Percentiles rank a stretch among this genome's conserved stretches.
phyloP scores from a whole-genome alignment of 2,113 vertebrate genomes.

The Thryonomys swinderianus region DNA sequence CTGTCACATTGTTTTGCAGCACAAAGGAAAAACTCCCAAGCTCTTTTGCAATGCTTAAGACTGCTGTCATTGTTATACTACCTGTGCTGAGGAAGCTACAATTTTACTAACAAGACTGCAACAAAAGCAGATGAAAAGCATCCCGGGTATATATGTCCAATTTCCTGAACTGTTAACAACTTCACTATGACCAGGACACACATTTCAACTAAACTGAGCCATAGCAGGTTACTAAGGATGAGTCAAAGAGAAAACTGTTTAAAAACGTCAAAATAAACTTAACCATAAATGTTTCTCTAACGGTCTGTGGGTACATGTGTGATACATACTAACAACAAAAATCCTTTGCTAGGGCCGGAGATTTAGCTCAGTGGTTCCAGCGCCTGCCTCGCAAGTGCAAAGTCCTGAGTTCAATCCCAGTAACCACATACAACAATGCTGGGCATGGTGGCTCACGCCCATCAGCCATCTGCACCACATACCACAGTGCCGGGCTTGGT shows the following conservation, averaged over 20 bases:
- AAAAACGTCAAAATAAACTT: constrained; percentile 44
- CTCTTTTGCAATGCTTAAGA: constrained; percentile 23
- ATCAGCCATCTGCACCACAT: no score
- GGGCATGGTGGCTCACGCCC: no score
- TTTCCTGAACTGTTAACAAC: neutral
- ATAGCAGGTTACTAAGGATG: neutral
- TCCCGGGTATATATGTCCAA: neutral
- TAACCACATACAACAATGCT: no score
- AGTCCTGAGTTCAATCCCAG: no score
- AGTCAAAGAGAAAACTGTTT: constrained; percentile 39
- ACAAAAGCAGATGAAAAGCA: constrained; percentile 1
- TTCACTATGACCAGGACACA: neutral
- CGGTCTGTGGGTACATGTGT: neutral
- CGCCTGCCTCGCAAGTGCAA: no score
- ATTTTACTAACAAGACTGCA: neutral
- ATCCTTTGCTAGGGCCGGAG: neutral
- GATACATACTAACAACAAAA: neutral
- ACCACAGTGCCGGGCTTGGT: no score
- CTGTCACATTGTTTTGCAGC: constrained; percentile 11
- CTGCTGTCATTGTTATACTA: neutral
- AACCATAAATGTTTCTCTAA: constrained; percentile 4
- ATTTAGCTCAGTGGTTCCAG: no score
- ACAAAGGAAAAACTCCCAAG: constrained; percentile 15
- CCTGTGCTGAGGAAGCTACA: neutral
- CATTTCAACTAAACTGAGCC: neutral